Percentiles rank a stretch among this genome's conserved stretches.
Conservation (phyloP, 2,888 invertebrate species). For the Tinea semifulvella region DNA sequence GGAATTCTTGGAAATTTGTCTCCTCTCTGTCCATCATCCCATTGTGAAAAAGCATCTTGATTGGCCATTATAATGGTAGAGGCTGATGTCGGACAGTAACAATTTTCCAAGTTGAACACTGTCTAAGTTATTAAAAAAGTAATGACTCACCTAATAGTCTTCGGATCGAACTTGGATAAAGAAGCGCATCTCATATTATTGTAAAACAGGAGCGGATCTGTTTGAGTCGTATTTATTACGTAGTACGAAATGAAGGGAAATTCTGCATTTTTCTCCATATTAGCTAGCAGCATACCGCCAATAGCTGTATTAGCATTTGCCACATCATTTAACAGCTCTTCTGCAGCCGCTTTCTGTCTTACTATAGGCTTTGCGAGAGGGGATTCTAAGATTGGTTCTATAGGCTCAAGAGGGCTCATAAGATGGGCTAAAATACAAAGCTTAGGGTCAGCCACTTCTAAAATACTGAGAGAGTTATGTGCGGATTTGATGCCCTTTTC, state of each 20-base stretch:
- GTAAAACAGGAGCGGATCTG: conserved; percentile 87
- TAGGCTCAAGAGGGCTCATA: conserved; percentile 88
- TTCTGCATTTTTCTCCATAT: conserved; percentile 90
- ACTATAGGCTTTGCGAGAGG: conserved; percentile 82
- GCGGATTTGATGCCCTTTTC: conserved; percentile 70
- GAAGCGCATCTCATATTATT: conserved; percentile 85
- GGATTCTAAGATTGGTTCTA: conserved; percentile 86
- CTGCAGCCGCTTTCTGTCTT: conserved; percentile 80
- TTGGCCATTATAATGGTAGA: too few species aligned
- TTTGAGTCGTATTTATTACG: conserved; percentile 87
- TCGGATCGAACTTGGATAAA: conserved; percentile 86
- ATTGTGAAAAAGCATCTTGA: too few species aligned
- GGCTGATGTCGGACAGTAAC: too few species aligned
- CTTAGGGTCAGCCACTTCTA: conserved; percentile 90
- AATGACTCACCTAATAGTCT: conserved; percentile 40
- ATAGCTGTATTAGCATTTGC: conserved; percentile 77
- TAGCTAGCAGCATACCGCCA: conserved; percentile 86
- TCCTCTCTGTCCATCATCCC: too few species aligned
- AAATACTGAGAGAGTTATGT: conserved; percentile 73
- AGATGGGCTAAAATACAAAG: conserved; percentile 87
- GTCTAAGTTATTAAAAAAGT: too few species aligned
- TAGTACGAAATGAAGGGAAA: conserved; percentile 93
- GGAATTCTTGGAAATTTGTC: too few species aligned
- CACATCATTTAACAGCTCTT: conserved; percentile 79
- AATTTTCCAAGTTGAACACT: too few species aligned